Conservation (phyloP, 2,888 invertebrate genomes). For the Eulithis testata region DNA sequence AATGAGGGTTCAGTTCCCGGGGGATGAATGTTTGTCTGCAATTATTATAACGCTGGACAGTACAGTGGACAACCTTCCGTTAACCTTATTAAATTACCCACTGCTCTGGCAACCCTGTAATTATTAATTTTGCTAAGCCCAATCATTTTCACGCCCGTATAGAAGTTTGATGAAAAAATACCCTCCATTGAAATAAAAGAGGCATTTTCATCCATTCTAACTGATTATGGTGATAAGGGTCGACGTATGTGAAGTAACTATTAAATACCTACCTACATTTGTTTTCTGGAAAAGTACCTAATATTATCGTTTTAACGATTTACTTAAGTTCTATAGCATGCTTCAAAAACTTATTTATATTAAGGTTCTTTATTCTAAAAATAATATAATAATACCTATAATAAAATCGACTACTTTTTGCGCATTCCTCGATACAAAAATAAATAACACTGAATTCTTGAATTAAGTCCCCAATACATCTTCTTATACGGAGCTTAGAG, state of each 20-base stretch:
- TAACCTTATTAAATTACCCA: conserved; percentile 2
- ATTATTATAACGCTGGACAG: not conserved
- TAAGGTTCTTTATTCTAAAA: too few species aligned
- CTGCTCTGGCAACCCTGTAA: not conserved
- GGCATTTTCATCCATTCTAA: too few species aligned
- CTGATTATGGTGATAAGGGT: too few species aligned
- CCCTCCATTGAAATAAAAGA: too few species aligned
- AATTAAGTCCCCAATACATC: conserved; percentile 70
- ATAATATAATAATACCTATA: too few species aligned
- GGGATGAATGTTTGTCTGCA: conserved; percentile 3
- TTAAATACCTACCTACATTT: too few species aligned
- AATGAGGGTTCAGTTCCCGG: conserved; percentile 2
- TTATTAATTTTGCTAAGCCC: not conserved
- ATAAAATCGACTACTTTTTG: conserved; percentile 33
- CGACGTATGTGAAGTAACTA: too few species aligned
- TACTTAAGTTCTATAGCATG: too few species aligned
- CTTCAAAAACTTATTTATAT: too few species aligned
- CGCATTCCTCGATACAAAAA: conserved; percentile 51
- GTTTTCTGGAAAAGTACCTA: too few species aligned
- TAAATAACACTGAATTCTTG: conserved; percentile 54
- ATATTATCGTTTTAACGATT: too few species aligned
- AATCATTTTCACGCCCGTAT: not conserved
- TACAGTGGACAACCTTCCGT: not conserved
- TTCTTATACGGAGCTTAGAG: conserved; percentile 66
- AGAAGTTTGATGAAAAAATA: too few species aligned